Evolutionary conservation across 1,140 invertebrate genomes (phyloP).

Genomic region (Atta texana): DNA sequence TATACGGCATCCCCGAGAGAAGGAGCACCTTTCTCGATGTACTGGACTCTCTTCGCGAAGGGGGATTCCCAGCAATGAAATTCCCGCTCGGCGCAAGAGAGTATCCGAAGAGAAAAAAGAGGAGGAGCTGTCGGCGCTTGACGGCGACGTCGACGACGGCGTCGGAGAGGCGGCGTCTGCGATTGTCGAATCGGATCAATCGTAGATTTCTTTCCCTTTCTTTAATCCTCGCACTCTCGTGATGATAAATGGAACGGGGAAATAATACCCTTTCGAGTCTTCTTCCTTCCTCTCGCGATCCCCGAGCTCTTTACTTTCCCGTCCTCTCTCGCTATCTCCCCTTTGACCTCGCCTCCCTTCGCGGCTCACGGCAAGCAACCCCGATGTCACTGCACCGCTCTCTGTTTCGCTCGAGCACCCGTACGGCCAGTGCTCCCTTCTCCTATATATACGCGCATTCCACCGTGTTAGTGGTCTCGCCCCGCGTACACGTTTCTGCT

Average conservation of each 20-base stretch:
- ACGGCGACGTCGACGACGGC: neutral
- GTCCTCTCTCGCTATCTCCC: neutral
- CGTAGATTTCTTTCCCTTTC: conserved; percentile 9
- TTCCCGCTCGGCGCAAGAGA: neutral
- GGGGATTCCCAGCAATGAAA: neutral
- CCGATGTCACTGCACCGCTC: conserved; percentile 62
- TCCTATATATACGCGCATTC: conserved; percentile 58
- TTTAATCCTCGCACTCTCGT: conserved; percentile 5
- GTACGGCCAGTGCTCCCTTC: conserved; percentile 60
- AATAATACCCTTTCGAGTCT: neutral
- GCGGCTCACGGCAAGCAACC: conserved; percentile 44
- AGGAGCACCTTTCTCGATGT: conserved; percentile 10
- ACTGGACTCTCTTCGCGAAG: conserved; percentile 4
- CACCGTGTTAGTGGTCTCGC: conserved; percentile 51
- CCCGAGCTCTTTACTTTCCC: neutral
- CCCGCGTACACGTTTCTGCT: conserved; percentile 39
- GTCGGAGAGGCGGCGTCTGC: conserved; percentile 12
- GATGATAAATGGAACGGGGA: conserved; percentile 1
- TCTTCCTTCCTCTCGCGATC: neutral
- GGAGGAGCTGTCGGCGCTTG: neutral
- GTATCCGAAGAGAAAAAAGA: neutral
- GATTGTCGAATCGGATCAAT: conserved; percentile 37
- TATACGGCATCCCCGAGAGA: conserved; percentile 24
- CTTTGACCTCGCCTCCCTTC: conserved; percentile 36
- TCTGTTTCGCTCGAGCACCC: conserved; percentile 56